Evolutionary conservation across 2,113 vertebrate species (phyloP), one percentile per base, ranked within the genome.

Genomic region (Hystrix brachyura): DNA sequence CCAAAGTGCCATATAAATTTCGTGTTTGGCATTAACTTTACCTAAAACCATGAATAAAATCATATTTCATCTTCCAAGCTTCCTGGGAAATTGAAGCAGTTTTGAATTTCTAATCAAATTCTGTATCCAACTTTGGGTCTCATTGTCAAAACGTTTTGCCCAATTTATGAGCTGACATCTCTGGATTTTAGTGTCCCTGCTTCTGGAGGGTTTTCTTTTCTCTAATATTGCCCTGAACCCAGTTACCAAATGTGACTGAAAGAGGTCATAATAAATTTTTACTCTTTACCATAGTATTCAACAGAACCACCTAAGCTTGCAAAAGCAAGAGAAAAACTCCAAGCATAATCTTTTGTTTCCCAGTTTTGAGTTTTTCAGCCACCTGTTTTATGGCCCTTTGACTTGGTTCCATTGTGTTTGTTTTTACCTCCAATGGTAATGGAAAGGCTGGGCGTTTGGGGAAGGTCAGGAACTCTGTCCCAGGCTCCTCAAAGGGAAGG

Each of bases 61-160:
- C 21, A 19, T 81, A 23, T 60, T 85, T 81, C 85, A 48, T 51
- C 53, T 94, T 62, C 15, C 46, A 64, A 5, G 13, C 18, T 64
- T 74, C 32, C 92, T 82, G 32, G 79, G 78, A 95, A 72, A 62
- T 38, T 32, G 84, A 89, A 74, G 10, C 55, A 57, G 65, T 87
- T 96, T 92, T 91, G 59, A 72, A 72, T 80, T 80, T 94, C 69
- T 88, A 74, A 89, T 55, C 53, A 91, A 94, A 96, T 83, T 80
- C 53, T 67, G 3, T 43, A 38, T 71, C 57, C 87, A 74, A 43
- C 59, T 87, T 94, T 57, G 64, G 34, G 32, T 69, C 60, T 72
- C 84, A 81, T 32, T 83, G 18, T 65, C 76, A 55, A 78, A 60
- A 78, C 80, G 32, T 94, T 92, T 90, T 92, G 55, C 43, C 7